Evolutionary conservation across 2,888 invertebrate genomes (phyloP).

Genomic region (Yponomeuta plumbellus): DNA sequence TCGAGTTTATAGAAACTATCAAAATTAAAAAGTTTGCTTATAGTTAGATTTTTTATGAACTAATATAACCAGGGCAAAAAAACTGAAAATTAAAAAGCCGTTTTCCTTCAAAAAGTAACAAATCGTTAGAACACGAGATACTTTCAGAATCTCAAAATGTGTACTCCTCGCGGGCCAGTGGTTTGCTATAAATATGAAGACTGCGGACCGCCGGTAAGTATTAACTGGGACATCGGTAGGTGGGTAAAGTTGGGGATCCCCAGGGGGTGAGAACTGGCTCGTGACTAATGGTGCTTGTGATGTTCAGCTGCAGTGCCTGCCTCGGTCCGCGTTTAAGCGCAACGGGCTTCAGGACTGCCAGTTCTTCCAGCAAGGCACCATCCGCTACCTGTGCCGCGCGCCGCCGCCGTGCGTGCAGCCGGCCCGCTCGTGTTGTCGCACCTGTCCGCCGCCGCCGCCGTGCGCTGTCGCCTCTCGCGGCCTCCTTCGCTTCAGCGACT

Average conservation of each 20-base stretch:
- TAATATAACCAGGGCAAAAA: neutral
- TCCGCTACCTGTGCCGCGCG: slow-evolving; percentile 66
- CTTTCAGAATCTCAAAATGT: slow-evolving; percentile 36
- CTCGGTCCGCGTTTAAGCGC: slow-evolving; percentile 71
- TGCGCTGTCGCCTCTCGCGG: neutral
- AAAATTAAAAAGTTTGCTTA: neutral
- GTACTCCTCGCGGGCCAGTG: slow-evolving; percentile 68
- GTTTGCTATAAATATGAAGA: slow-evolving; percentile 74
- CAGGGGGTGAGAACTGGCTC: neutral
- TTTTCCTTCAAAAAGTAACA: neutral
- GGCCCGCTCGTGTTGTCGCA: slow-evolving; percentile 31
- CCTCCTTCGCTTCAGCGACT: slow-evolving; percentile 66
- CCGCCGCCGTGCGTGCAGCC: slow-evolving; percentile 59
- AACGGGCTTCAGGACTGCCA: slow-evolving; percentile 71
- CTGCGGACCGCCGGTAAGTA: slow-evolving; percentile 60
- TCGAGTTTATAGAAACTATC: neutral
- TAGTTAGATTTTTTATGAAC: neutral
- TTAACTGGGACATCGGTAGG: too few relatives aligned
- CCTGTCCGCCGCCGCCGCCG: slow-evolving; percentile 2
- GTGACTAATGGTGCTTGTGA: slow-evolving; percentile 9
- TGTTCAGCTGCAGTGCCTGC: slow-evolving; percentile 67
- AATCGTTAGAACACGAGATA: neutral
- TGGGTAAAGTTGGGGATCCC: neutral
- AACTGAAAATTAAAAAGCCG: neutral
- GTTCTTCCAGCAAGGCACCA: slow-evolving; percentile 70